Conservation (phyloP, 2,797 vertebrate genomes). For the Sorex maritimensis region DNA sequence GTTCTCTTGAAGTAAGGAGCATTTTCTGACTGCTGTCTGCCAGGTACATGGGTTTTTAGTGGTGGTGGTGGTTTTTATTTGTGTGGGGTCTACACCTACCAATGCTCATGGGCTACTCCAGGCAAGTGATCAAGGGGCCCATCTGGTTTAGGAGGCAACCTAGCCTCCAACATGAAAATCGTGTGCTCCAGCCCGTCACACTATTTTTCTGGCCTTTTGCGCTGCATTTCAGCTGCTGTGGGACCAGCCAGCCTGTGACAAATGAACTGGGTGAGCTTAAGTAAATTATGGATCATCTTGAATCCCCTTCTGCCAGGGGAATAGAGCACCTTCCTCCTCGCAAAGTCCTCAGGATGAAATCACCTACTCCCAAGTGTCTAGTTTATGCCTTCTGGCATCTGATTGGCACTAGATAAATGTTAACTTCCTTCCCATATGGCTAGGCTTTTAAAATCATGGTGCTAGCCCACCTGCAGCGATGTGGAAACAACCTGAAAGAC, state of each 20-base stretch:
- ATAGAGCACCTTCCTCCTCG: neutral
- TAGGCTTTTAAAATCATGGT: constrained; percentile 6
- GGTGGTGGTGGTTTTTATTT: too few relatives aligned
- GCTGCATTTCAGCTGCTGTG: neutral
- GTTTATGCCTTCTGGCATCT: constrained; percentile 19
- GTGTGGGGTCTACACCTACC: neutral
- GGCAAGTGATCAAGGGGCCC: too few relatives aligned
- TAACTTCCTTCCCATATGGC: constrained; percentile 51
- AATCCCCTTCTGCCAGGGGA: constrained; percentile 1
- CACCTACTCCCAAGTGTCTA: neutral
- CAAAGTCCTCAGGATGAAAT: neutral
- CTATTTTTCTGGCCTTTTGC: too few relatives aligned
- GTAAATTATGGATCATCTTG: neutral
- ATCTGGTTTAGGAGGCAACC: too few relatives aligned
- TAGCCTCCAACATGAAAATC: too few relatives aligned
- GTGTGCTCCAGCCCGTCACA: too few relatives aligned
- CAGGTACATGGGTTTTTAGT: neutral
- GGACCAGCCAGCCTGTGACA: constrained; percentile 29
- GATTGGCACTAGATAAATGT: constrained; percentile 55
- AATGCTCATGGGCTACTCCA: too few relatives aligned
- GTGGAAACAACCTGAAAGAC: constrained; percentile 49
- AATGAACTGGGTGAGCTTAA: neutral
- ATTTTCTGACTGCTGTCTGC: constrained; percentile 28
- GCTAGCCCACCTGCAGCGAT: constrained; percentile 19
- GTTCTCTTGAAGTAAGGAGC: neutral